A percentile compares a stretch with the other conserved stretches of the same genome.
These are phyloP conservation scores for Azorinus chamasolen DNA, from an alignment of 2,888 invertebrate genomes.

Conservation along the genomic window DNA sequence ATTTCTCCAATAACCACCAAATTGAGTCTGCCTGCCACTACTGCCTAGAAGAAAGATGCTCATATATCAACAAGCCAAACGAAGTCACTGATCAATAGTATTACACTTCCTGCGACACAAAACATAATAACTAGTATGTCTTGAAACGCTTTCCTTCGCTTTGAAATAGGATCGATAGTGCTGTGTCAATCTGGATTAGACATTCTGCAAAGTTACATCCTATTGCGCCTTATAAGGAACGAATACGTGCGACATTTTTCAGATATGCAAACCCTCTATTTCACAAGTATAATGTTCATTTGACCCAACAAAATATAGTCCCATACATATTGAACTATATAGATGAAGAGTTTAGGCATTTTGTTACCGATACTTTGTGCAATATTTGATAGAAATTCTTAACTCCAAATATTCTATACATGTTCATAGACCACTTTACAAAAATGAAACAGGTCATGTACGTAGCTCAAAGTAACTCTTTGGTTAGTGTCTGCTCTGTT, in stretches of 20 bases:
- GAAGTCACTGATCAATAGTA: slow-evolving; percentile 53
- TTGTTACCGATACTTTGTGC: too few relatives aligned
- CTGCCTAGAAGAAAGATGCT: slow-evolving; percentile 28
- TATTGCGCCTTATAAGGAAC: neutral
- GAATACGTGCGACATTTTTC: slow-evolving; percentile 1
- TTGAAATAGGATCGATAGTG: slow-evolving; percentile 45
- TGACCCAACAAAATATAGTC: too few relatives aligned
- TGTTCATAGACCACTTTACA: too few relatives aligned
- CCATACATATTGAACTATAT: too few relatives aligned
- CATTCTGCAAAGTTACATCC: slow-evolving; percentile 32
- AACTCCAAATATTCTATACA: too few relatives aligned
- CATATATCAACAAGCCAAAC: slow-evolving; percentile 46
- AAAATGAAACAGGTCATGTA: too few relatives aligned
- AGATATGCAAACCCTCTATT: too few relatives aligned
- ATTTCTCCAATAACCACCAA: slow-evolving; percentile 27
- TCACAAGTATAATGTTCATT: too few relatives aligned
- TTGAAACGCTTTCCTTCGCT: slow-evolving; percentile 52
- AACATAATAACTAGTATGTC: slow-evolving; percentile 62
- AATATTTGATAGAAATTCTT: too few relatives aligned
- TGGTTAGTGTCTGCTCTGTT: too few relatives aligned
- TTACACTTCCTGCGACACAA: slow-evolving; percentile 59
- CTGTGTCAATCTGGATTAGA: slow-evolving; percentile 48
- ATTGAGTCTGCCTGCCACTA: slow-evolving; percentile 22
- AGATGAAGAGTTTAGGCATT: too few relatives aligned
- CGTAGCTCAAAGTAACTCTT: too few relatives aligned